These are phyloP conservation scores for Smittia sp. DNA, from an alignment of 2,888 invertebrate species.

Conservation along the genomic window DNA sequence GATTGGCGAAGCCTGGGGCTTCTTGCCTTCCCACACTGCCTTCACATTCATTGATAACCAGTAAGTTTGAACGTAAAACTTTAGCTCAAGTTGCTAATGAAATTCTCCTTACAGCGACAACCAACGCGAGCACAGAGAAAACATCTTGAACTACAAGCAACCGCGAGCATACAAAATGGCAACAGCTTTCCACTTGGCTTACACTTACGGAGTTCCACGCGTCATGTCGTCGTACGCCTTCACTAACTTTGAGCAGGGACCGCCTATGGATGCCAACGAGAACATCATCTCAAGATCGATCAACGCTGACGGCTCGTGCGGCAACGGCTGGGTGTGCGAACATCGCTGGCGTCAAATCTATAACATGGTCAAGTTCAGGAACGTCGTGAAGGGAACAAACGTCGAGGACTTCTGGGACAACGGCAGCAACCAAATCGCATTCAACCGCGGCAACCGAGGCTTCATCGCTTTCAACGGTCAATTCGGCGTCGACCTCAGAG, in stretches of 20 bases:
- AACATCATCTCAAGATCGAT: conserved; percentile 58
- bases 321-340: conserved; percentile 73
- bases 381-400: conserved; percentile 58
- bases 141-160: conserved; percentile 60
- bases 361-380: conserved; percentile 71
- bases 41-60: conserved; percentile 79
- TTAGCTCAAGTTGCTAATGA: too few species aligned
- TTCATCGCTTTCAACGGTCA: conserved; percentile 67
- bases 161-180: conserved; percentile 66
- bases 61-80: too few species aligned
- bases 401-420: conserved; percentile 72
- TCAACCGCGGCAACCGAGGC: conserved; percentile 67
- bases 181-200: too few species aligned
- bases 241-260: conserved; percentile 58
- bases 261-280: conserved; percentile 56
- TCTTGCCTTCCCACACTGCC: conserved; percentile 57
- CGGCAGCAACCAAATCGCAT: conserved; percentile 72
- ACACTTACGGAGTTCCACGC: conserved; percentile 71
- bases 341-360: conserved; percentile 74
- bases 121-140: conserved; percentile 51
- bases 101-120: too few species aligned
- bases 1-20: conserved; percentile 54
- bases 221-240: conserved; percentile 81
- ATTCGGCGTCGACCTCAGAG: conserved; percentile 55
- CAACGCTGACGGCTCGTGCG: conserved; percentile 61